A percentile compares a stretch with the other conserved stretches of the same genome.
Conservation (phyloP, 2,113 vertebrate species). For the Planiliza haematocheilus region DNA sequence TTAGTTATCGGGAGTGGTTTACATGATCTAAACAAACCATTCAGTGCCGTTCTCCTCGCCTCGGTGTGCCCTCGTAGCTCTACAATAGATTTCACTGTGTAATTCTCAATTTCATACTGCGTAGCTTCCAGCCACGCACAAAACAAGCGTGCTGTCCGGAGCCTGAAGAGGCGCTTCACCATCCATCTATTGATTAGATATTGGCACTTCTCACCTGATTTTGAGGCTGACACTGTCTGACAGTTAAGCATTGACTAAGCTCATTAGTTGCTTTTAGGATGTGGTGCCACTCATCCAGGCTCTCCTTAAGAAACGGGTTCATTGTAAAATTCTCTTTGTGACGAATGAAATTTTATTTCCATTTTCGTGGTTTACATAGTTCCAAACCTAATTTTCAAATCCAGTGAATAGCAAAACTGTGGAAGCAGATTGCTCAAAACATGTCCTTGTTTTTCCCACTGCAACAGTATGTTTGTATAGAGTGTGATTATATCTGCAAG, state of each 20-base stretch:
- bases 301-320: slow-evolving; percentile 1
- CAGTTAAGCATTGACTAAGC: background rate
- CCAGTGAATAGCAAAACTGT: slow-evolving; percentile 28
- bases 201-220: slow-evolving; percentile 10
- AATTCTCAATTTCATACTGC: slow-evolving; percentile 75
- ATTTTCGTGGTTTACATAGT: background rate
- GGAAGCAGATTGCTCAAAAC: background rate
- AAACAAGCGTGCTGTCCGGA: slow-evolving; percentile 47
- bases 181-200: slow-evolving; percentile 32
- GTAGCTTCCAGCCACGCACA: slow-evolving; percentile 73
- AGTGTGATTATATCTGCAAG: slow-evolving; percentile 22
- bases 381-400: slow-evolving; percentile 11
- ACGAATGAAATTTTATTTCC: background rate
- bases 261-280: slow-evolving; percentile 1
- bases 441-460: background rate
- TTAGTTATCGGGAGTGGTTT: background rate
- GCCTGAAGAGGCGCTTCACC: slow-evolving; percentile 26
- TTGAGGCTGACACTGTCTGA: slow-evolving; percentile 13
- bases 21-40: background rate
- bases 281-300: background rate
- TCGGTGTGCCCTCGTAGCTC: background rate
- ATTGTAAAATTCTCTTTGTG: slow-evolving; percentile 6
- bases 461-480: background rate
- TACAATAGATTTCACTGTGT: slow-evolving; percentile 27
- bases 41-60: background rate